Percentiles rank a stretch among this genome's conserved stretches.
These are phyloP conservation scores for Hemibagrus guttatus DNA, from an alignment of 2,797 vertebrate genomes.

Conservation along the genomic window DNA sequence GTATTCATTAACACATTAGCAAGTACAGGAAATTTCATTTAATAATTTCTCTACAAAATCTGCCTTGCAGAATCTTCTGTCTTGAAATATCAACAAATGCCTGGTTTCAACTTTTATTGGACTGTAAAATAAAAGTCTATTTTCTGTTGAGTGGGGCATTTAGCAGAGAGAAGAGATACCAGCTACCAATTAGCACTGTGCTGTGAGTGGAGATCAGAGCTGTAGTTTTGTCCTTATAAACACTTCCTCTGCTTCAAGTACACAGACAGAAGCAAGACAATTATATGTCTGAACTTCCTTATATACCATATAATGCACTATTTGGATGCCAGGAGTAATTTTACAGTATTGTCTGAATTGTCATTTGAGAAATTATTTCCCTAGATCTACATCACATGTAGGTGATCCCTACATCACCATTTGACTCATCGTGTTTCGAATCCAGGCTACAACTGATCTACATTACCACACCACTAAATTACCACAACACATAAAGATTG, in stretches of 20 bases:
- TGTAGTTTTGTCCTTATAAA: neutral
- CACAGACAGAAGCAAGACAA: neutral
- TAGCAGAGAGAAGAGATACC: slow-evolving; percentile 61
- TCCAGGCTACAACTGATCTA: neutral
- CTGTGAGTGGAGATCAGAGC: slow-evolving; percentile 55
- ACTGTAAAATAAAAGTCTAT: slow-evolving; percentile 42
- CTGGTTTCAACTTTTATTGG: neutral
- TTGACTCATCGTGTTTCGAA: neutral
- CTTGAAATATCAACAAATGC: neutral
- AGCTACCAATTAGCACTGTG: slow-evolving; percentile 64
- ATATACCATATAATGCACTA: neutral
- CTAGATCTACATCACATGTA: too few relatives aligned
- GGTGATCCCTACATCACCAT: neutral
- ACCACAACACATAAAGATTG: neutral
- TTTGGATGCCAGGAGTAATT: too few relatives aligned
- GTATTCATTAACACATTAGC: neutral
- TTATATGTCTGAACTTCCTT: neutral
- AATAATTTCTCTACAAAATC: neutral
- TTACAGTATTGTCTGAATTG: neutral
- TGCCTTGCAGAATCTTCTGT: neutral
- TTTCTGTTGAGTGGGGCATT: slow-evolving; percentile 61
- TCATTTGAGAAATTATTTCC: neutral
- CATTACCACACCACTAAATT: neutral
- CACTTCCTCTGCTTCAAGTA: neutral
- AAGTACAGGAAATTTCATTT: neutral